Conservation (phyloP, 2,888 invertebrate genomes). For the Heliconius erato region DNA sequence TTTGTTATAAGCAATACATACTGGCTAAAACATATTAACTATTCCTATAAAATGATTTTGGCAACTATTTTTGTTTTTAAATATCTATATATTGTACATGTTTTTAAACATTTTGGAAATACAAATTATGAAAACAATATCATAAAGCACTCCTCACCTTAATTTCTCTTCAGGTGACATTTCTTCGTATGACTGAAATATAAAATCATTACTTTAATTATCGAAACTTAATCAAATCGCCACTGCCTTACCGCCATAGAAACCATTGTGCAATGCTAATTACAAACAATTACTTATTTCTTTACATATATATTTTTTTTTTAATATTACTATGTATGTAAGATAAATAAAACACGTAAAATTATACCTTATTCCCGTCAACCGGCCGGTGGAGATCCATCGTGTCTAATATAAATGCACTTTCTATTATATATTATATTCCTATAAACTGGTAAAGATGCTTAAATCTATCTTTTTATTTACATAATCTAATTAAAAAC, state of each 20-base stretch:
- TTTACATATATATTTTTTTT: neutral
- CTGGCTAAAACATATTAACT: neutral
- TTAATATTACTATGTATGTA: neutral
- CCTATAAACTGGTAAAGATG: constrained; percentile 3
- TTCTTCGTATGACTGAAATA: constrained; percentile 89
- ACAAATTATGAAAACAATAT: neutral
- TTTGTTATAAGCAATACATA: neutral
- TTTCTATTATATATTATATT: constrained; percentile 29
- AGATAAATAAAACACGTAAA: constrained; percentile 9
- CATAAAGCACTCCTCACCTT: constrained; percentile 83
- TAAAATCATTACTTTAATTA: constrained; percentile 14
- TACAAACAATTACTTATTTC: neutral
- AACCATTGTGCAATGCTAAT: neutral
- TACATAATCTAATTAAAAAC: constrained; percentile 52
- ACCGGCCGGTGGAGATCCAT: constrained; percentile 83
- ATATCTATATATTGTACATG: too few species aligned
- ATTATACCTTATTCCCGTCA: constrained; percentile 79
- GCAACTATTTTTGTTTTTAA: too few species aligned
- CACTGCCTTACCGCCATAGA: neutral
- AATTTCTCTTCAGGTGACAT: constrained; percentile 91
- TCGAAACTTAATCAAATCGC: neutral
- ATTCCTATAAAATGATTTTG: too few species aligned
- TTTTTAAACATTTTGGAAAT: neutral
- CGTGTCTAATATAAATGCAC: constrained; percentile 41
- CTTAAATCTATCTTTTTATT: constrained; percentile 48